Evolutionary conservation across 1,140 invertebrate genomes (phyloP).

Genomic region (Varroa destructor): DNA sequence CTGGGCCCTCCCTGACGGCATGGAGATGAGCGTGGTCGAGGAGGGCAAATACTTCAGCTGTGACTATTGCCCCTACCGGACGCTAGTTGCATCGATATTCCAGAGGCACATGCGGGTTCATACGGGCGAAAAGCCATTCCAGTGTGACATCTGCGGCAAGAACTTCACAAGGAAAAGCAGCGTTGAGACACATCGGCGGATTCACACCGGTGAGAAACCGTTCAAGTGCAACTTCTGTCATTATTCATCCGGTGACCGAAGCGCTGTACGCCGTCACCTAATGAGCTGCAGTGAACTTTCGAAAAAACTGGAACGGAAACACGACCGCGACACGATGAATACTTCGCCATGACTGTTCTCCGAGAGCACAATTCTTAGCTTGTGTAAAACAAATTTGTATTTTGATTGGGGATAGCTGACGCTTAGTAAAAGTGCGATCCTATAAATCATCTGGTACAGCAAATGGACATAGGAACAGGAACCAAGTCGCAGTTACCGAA

Average conservation of each 20-base stretch:
- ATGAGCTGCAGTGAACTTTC: slow-evolving; percentile 23
- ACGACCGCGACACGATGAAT: too few relatives aligned
- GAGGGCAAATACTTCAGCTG: slow-evolving; percentile 18
- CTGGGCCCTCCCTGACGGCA: slow-evolving; percentile 14
- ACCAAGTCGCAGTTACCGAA: too few relatives aligned
- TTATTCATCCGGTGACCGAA: slow-evolving; percentile 26
- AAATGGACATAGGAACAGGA: too few relatives aligned
- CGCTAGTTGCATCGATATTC: slow-evolving; percentile 5
- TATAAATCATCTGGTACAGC: too few relatives aligned
- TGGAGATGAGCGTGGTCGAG: slow-evolving; percentile 16
- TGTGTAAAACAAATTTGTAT: too few relatives aligned
- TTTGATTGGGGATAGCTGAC: too few relatives aligned
- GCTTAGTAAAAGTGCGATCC: too few relatives aligned
- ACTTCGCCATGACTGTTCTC: too few relatives aligned
- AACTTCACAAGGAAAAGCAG: slow-evolving; percentile 76
- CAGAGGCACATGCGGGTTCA: slow-evolving; percentile 34
- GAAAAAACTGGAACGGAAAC: not conserved
- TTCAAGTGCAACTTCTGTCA: slow-evolving; percentile 68
- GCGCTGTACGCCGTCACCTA: slow-evolving; percentile 13
- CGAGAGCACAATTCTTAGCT: too few relatives aligned
- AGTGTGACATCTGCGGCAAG: slow-evolving; percentile 54
- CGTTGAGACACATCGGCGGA: slow-evolving; percentile 68
- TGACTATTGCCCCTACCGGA: not conserved
- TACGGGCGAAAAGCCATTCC: slow-evolving; percentile 40
- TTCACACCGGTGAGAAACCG: slow-evolving; percentile 67